These are phyloP conservation scores for Goniozus legneri DNA, from an alignment of 1,140 invertebrate genomes.

Conservation along the genomic window DNA sequence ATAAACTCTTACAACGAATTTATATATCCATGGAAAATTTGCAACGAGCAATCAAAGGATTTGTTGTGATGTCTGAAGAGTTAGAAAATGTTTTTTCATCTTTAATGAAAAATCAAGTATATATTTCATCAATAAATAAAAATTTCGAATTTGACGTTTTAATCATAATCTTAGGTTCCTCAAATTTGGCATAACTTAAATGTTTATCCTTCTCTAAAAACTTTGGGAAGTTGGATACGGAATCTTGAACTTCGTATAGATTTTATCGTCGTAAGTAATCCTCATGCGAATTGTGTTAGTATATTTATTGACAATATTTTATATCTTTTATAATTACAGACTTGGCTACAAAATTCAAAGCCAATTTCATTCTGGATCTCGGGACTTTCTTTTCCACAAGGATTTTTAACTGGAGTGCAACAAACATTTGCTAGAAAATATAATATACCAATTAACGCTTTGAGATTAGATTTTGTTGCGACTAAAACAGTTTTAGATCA, in stretches of 20 bases:
- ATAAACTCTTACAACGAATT: constrained; percentile 69
- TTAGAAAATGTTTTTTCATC: constrained; percentile 76
- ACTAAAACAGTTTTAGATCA: constrained; percentile 61
- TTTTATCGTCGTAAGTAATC: constrained; percentile 63
- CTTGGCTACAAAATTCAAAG: constrained; percentile 68
- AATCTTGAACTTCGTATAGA: constrained; percentile 75
- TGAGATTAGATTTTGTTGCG: constrained; percentile 74
- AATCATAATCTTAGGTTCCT: constrained; percentile 60
- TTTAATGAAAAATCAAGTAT: constrained; percentile 71
- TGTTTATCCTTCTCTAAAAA: constrained; percentile 83
- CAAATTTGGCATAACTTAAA: constrained; percentile 71
- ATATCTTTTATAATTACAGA: too few species aligned
- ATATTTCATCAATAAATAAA: neutral
- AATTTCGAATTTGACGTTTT: neutral
- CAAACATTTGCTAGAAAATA: constrained; percentile 83
- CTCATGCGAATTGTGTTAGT: neutral
- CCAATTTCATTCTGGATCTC: constrained; percentile 85
- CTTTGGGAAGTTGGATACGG: constrained; percentile 75
- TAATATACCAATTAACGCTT: constrained; percentile 77
- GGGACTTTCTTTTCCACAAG: constrained; percentile 89
- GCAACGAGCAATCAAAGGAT: constrained; percentile 80
- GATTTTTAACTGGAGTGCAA: constrained; percentile 80
- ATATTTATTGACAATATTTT: constrained; percentile 17
- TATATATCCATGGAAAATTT: constrained; percentile 70
- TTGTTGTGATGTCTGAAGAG: constrained; percentile 85